Percentiles rank a stretch among this genome's conserved stretches.
Conservation (phyloP, 2,113 vertebrate genomes). For the Callospermophilus lateralis region DNA sequence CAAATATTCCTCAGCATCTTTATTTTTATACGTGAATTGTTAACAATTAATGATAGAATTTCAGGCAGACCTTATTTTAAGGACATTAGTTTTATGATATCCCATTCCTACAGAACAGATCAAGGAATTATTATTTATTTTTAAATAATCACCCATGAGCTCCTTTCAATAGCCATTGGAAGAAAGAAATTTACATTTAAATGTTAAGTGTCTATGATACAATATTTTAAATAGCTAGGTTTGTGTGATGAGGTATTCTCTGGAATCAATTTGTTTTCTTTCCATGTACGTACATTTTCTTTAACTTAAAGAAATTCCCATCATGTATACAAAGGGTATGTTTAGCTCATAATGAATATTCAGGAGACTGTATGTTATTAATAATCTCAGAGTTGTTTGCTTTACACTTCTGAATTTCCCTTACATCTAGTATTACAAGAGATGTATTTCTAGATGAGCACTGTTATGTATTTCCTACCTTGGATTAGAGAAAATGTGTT, state of each 20-base stretch:
- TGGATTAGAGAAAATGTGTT: not conserved
- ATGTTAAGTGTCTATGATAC: not conserved
- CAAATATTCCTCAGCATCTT: too few species aligned
- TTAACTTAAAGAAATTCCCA: not conserved
- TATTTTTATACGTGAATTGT: not conserved
- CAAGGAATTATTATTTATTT: slow-evolving; percentile 14
- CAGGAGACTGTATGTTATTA: slow-evolving; percentile 19
- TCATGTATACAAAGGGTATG: not conserved
- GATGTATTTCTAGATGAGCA: not conserved
- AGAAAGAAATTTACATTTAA: not conserved
- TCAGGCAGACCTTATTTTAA: not conserved
- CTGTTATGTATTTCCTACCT: not conserved
- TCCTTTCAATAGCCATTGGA: not conserved
- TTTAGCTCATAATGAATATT: slow-evolving; percentile 64
- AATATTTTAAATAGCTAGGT: not conserved
- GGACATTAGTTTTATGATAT: not conserved
- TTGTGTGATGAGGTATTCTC: not conserved
- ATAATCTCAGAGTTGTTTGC: slow-evolving; percentile 4
- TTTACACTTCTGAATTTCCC: slow-evolving; percentile 24
- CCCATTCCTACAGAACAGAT: not conserved
- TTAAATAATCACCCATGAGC: not conserved
- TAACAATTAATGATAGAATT: not conserved
- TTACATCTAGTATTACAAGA: not conserved
- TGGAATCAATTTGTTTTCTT: not conserved
- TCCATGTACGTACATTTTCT: not conserved